Conservation (phyloP, 53 echinoderm and acorn worm genomes). For the Paelopatides confundens region DNA sequence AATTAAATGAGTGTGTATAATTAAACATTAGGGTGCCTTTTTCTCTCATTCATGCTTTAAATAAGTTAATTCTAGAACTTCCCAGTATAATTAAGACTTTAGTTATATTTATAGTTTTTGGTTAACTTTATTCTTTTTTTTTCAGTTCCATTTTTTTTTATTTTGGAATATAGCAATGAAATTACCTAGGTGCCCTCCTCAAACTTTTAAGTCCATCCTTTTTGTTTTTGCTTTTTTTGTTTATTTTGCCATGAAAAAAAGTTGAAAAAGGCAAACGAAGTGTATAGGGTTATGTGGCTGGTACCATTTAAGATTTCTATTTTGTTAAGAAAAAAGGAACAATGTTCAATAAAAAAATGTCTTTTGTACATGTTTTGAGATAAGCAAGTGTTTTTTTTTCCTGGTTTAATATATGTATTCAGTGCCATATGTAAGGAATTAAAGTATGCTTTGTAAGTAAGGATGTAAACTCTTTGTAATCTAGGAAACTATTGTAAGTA, state of each 20-base stretch:
- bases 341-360: not conserved
- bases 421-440: slow-evolving; percentile 4
- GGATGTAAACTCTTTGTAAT: not conserved
- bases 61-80: not conserved
- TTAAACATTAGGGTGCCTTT: slow-evolving; percentile 33
- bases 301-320: slow-evolving; percentile 39
- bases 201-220: not conserved
- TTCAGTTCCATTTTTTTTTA: not conserved
- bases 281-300: slow-evolving; percentile 30
- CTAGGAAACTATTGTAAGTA: slow-evolving; percentile 10
- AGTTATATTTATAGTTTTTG: too few relatives aligned
- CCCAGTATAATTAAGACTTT: too few relatives aligned
- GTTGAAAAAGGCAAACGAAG: not conserved
- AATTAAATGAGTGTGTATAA: slow-evolving; percentile 26
- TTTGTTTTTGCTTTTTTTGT: not conserved
- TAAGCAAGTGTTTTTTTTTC: not conserved
- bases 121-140: not conserved
- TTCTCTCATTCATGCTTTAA: not conserved
- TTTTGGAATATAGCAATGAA: not conserved
- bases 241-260: not conserved
- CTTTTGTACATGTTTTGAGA: slow-evolving; percentile 32
- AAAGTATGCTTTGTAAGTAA: not conserved
- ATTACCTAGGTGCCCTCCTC: slow-evolving; percentile 19
- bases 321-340: slow-evolving; percentile 32
- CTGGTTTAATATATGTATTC: slow-evolving; percentile 3